These are phyloP conservation scores for Hyles euphorbiae DNA, from an alignment of 1,140 invertebrate genomes.

Conservation along the genomic window DNA sequence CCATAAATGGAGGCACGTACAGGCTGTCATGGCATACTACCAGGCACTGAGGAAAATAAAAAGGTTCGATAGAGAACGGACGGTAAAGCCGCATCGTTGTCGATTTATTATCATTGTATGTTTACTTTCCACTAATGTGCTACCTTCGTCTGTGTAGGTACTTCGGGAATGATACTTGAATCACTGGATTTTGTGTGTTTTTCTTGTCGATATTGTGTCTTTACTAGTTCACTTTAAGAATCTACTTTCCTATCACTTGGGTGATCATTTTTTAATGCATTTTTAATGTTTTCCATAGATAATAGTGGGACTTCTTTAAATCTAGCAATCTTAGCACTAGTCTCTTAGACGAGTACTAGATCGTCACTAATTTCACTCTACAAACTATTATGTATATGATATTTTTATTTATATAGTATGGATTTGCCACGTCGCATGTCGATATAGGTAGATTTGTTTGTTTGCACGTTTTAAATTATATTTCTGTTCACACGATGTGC, in stretches of 20 bases:
- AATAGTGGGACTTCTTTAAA: constrained; percentile 21
- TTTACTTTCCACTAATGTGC: constrained; percentile 60
- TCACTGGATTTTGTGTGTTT: constrained; percentile 58
- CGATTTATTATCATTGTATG: constrained; percentile 51
- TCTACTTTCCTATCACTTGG: constrained; percentile 56
- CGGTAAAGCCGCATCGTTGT: constrained; percentile 58
- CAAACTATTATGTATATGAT: constrained; percentile 32
- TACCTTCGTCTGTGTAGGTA: constrained; percentile 63
- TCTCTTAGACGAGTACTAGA: constrained; percentile 53
- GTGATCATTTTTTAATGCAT: constrained; percentile 55
- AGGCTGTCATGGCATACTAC: constrained; percentile 91
- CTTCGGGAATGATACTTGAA: constrained; percentile 53
- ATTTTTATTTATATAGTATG: constrained; percentile 44
- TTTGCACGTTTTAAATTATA: constrained; percentile 51
- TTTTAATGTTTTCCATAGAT: constrained; percentile 39
- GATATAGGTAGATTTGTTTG: constrained; percentile 46
- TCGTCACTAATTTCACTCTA: constrained; percentile 51
- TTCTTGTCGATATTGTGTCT: constrained; percentile 61
- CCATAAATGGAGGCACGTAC: constrained; percentile 89
- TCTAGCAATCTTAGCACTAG: constrained; percentile 36
- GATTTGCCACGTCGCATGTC: constrained; percentile 60
- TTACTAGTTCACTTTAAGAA: constrained; percentile 51
- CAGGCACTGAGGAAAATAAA: constrained; percentile 90
- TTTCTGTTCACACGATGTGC: constrained; percentile 17
- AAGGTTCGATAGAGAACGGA: constrained; percentile 78